Evolutionary conservation across 2,888 invertebrate species (phyloP).

Genomic region (Embidobia sp.): DNA sequence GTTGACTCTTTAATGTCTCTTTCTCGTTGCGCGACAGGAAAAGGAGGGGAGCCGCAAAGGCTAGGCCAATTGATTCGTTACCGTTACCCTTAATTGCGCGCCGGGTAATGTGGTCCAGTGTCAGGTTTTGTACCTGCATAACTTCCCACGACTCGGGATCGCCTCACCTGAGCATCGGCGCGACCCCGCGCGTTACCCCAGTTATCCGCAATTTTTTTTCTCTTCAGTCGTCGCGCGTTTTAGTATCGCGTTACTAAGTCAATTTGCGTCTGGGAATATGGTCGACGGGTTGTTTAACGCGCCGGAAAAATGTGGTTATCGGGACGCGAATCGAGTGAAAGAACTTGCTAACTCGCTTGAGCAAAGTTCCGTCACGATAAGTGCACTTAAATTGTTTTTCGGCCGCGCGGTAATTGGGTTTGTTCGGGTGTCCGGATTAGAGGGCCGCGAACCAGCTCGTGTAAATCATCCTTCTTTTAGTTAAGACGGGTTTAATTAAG

Average conservation of each 20-base stretch:
- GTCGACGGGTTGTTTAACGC: constrained; percentile 28
- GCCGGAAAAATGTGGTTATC: constrained; percentile 40
- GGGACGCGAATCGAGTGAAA: constrained; percentile 22
- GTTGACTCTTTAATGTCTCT: constrained; percentile 50
- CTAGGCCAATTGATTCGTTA: constrained; percentile 59
- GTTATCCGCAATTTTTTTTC: constrained; percentile 27
- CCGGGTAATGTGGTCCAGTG: constrained; percentile 38
- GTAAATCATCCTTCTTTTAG: too few relatives aligned
- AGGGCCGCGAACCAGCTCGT: too few relatives aligned
- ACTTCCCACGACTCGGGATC: constrained; percentile 36
- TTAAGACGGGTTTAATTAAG: too few relatives aligned
- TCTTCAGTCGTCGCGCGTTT: constrained; percentile 12
- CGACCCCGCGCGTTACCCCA: constrained; percentile 22
- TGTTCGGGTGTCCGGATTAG: too few relatives aligned
- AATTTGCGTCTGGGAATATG: constrained; percentile 47
- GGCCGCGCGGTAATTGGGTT: too few relatives aligned
- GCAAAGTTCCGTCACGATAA: constrained; percentile 15
- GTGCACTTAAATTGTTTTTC: too few relatives aligned
- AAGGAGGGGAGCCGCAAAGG: too few relatives aligned
- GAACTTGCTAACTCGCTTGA: constrained; percentile 25
- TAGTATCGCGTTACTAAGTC: constrained; percentile 48
- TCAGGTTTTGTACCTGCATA: constrained; percentile 43
- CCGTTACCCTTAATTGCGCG: constrained; percentile 61
- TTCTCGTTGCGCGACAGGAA: constrained; percentile 31
- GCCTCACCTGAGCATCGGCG: constrained; percentile 29